Base-by-base conservation (phyloP, 92 coral and sea anemone genomes). In the Diadumene lineata region DNA sequence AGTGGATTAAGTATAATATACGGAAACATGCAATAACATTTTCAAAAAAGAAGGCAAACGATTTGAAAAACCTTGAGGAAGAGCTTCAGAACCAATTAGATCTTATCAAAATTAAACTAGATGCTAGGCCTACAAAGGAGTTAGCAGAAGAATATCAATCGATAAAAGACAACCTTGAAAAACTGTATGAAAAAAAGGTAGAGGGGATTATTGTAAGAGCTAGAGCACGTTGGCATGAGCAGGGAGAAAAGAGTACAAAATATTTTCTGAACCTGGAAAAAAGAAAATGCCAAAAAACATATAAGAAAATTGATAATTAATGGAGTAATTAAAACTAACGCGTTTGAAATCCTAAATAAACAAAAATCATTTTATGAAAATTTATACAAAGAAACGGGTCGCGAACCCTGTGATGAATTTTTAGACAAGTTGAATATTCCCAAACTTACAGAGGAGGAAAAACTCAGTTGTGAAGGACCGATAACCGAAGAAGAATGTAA, bases 201-300 rank as follows among this genome's bases (percentile, higher is more conserved):
- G 48, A 38, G 48, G 48, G 48, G 7, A 38, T 38, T 38, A 38
- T 38, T 4, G 19, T 56, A 22, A 56, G 62, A 56, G 4, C 23
- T 7, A 25, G 19, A 19, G 62, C 7, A 3, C 6, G 7, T 7
- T 19, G 24, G 28, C 19, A 56, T 56, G 62, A 56, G 62, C 28
- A 7, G 18, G 72, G 78, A 25, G 82, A 82, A 34, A 74, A 81
- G 56, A 43, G 31, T 50, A 67, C 30, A n/a, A 73, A 80, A 64
- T 72, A 64, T 63, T 72, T 80, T 64, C 29, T 66, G 13, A 81
- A 64, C 28, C 81, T 81, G 11, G 72, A 55, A 68, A 75, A 82
- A 75, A 64, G 65, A 75, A 75, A 74, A 30, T 29, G 68, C 23
- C 44, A 75, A 76, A 66, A 74, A 15, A 18, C 70, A 75, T 32